Evolutionary conservation across 2,797 vertebrate species (phyloP), one percentile per base, ranked within the genome.

Genomic region (Falco naumanni): DNA sequence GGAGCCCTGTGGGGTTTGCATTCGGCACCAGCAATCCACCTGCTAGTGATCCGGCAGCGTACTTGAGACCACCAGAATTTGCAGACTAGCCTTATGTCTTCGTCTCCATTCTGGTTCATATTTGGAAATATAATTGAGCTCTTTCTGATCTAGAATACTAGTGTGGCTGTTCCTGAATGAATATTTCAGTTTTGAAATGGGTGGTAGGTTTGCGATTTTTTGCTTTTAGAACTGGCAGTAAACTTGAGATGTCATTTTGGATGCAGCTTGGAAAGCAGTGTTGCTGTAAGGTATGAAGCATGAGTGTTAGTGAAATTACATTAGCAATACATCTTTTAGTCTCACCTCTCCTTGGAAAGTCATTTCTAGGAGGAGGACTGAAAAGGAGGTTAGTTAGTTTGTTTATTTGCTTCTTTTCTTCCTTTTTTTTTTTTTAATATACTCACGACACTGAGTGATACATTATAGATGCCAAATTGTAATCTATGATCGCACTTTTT

Each of bases 161-260:
- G 13, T 16, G 17, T 51, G 41, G 64, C 57, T 29, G 16, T 76
- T 96, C 21, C 43, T 80, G 80, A 79, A 56, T n/a, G 16, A 71
- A 10, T 87, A 78, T 93, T 88, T 92, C 21, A 7, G 24, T 87
- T 94, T 89, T 81, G 56, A 91, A 92, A 43, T 28, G 48, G n/a
- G 5, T 39, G 29, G 47, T 63, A 25, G 34, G 14, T 70, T 90
- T 80, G 64, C 24, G 14, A 0, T 17, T 66, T 84, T 70, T 88
- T 54, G 18, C 37, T 65, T 80, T 88, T 87, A 50, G 56, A 75
- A 45, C 33, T 66, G 47, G 19, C 34, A 48, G 39, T 93, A 66
- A 68, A 56, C 16, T 74, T 80, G 39, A 21, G 41, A 21, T 53
- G 45, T 65, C 3, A 11, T 86, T 94, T 65, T 60, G 88, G 66